Evolutionary conservation across 2,113 vertebrate genomes (phyloP).

Genomic region (Catharus fuscescens): DNA sequence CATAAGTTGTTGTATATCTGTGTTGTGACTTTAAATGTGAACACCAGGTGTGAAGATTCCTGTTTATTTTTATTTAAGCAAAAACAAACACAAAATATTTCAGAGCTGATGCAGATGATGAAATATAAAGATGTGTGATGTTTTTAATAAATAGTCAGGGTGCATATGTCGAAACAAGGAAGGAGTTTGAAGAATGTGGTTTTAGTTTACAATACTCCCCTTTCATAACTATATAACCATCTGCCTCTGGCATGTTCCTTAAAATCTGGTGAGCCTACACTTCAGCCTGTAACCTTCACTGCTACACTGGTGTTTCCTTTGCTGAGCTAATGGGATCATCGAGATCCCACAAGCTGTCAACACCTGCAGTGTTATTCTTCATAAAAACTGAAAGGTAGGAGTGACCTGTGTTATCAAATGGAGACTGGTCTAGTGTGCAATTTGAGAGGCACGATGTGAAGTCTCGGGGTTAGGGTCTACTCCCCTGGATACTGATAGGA

Average conservation of each 20-base stretch:
- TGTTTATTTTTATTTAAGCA: conserved; percentile 55
- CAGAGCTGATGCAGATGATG: conserved; percentile 58
- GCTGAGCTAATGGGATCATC: background rate
- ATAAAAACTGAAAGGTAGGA: background rate
- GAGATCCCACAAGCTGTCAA: background rate
- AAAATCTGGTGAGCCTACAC: conserved; percentile 2
- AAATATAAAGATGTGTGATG: conserved; percentile 58
- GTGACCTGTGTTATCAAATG: background rate
- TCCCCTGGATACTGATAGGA: background rate
- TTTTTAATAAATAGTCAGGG: conserved; percentile 60
- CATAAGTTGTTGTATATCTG: background rate
- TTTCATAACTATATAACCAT: conserved; percentile 56
- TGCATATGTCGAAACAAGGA: conserved; percentile 62
- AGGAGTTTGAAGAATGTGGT: conserved; percentile 20
- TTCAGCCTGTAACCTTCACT: background rate
- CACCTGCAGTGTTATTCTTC: background rate
- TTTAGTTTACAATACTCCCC: conserved; percentile 49
- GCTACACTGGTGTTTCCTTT: background rate
- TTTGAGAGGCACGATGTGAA: background rate
- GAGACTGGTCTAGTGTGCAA: background rate
- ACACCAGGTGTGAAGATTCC: conserved; percentile 49
- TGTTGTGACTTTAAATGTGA: conserved; percentile 47
- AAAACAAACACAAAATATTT: conserved; percentile 50
- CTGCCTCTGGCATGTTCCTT: conserved; percentile 42
- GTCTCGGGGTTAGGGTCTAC: background rate